phyloP scores from a whole-genome alignment of 1,140 invertebrate species.

The Temnothorax nylanderi region DNA sequence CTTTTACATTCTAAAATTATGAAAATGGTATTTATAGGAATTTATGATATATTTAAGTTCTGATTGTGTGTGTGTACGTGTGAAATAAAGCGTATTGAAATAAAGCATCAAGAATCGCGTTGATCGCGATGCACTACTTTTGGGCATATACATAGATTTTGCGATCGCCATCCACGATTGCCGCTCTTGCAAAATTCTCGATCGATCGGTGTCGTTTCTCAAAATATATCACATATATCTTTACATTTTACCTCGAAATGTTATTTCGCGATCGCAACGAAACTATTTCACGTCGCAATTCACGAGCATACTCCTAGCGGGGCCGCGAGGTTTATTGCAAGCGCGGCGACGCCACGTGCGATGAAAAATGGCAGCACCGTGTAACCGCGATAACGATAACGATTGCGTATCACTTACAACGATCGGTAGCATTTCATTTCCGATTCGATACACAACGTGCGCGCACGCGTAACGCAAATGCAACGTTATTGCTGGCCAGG shows the following conservation, averaged over 20 bases:
- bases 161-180: neutral
- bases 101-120: neutral
- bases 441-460: constrained; percentile 19
- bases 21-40: neutral
- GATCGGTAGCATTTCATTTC: constrained; percentile 55
- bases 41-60: neutral
- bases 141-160: neutral
- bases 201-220: constrained; percentile 1
- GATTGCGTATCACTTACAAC: constrained; percentile 40
- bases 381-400: constrained; percentile 55
- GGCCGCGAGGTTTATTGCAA: constrained; percentile 40
- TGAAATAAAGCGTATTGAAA: neutral
- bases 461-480: neutral
- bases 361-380: constrained; percentile 42
- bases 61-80: neutral
- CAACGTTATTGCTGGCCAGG: constrained; percentile 33
- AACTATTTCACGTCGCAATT: constrained; percentile 44
- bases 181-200: neutral
- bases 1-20: neutral
- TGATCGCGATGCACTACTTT: neutral
- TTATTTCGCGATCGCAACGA: constrained; percentile 27
- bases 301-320: neutral
- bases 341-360: constrained; percentile 16
- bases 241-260: constrained; percentile 7
- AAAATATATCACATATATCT: neutral